These are phyloP conservation scores for Globodera rostochiensis DNA, from an alignment of 1,140 invertebrate genomes.

Conservation along the genomic window DNA sequence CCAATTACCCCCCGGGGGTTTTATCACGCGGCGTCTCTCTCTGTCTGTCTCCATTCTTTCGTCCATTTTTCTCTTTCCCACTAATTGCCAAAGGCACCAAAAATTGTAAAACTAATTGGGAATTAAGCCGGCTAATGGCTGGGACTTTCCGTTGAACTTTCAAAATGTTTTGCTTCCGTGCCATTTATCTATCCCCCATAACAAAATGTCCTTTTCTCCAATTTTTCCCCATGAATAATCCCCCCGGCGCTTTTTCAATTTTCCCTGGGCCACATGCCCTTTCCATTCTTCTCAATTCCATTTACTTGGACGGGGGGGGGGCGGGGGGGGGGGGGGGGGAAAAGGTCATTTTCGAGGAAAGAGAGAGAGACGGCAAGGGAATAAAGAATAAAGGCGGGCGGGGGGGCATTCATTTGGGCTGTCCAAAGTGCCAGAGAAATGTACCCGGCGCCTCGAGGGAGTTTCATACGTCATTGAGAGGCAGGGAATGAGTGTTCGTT, in stretches of 20 bases:
- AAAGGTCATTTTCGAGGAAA: not conserved
- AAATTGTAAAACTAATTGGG: constrained; percentile 6
- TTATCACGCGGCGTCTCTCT: not conserved
- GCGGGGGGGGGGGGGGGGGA: not conserved
- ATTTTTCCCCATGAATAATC: not conserved
- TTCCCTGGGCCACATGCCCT: not conserved
- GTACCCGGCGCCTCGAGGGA: too few relatives aligned
- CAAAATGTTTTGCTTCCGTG: not conserved
- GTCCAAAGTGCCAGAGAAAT: not conserved
- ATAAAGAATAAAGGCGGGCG: too few relatives aligned
- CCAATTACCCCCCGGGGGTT: not conserved
- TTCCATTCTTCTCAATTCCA: not conserved
- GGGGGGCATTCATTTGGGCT: not conserved
- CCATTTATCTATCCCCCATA: not conserved
- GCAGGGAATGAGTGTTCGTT: not conserved
- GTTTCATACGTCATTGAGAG: too few relatives aligned
- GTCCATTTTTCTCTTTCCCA: not conserved
- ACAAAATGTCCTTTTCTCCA: not conserved
- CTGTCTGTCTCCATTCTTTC: not conserved
- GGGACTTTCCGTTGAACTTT: not conserved
- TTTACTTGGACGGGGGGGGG: not conserved
- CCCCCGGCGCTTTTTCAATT: not conserved
- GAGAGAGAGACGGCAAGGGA: not conserved
- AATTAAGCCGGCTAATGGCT: not conserved
- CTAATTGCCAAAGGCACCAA: not conserved